Evolutionary conservation across 1,140 invertebrate genomes (phyloP), one percentile per base, ranked within the genome.

Genomic region (Spodoptera frugiperda): DNA sequence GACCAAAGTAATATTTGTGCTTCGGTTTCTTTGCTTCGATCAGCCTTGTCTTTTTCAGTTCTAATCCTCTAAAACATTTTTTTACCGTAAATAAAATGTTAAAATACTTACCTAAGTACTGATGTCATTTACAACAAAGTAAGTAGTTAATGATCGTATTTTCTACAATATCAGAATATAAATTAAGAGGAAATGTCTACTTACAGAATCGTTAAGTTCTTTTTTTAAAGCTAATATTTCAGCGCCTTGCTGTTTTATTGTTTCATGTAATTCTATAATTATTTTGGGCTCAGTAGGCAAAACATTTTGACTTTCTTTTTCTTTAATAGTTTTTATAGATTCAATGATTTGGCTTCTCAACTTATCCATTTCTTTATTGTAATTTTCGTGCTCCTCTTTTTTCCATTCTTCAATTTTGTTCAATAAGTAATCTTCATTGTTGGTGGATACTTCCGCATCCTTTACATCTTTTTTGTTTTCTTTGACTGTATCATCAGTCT

Each of bases 321-420:
- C 85, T 82, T 92, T 94, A 17, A 91, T 82, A 30, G 78, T 78
- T 70, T 91, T 85, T 61, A 94, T 81, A 25, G 87, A 85, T 76
- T 88, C 85, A 33, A 89, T 73, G 54, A 94, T 89, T 82, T 94
- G 91, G 59, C 82, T 89, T 73, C 90, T 84, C 75, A 94, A 81
- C 14, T 85, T 75, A 68, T 83, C 90, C 82, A 94, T 93, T 91
- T 93, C 93, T 85, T 88, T 87, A 78, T 82, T 91, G 82, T 89
- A 94, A 86, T 88, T 95, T 80, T 82, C 91, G 77, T 89, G 84
- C 89, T 94, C 93, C 75, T 88, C 83, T 76, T 91, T 91, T 87
- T 91, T 91, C 90, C 90, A 94, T 82, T 91, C 87, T 76, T 93
- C 89, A 70, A 94, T 86, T 85, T 90, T 93, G 74, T 91, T 84